Evolutionary conservation across 2,113 vertebrate species (phyloP), one percentile per base, ranked within the genome.

Genomic region (Eurystomus gularis): DNA sequence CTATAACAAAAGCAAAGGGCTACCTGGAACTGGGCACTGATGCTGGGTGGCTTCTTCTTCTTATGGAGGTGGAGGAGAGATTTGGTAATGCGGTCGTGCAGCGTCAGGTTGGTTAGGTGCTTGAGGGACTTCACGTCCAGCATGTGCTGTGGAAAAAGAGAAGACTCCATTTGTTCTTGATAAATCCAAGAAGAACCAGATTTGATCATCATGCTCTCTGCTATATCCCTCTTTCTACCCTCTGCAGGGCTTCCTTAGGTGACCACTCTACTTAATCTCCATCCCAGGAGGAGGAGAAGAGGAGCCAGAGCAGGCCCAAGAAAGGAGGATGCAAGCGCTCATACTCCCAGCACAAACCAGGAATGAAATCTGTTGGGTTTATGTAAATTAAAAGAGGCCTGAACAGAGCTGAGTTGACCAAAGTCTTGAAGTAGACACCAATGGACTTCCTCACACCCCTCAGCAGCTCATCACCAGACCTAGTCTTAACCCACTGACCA

Each of bases 21-120:
- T 90, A 99, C 99, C 99, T 99, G 99, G 96, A 99, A 99, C 97
- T 99, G 99, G 40, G 99, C 99, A 2, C 99, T 99, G 97, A 99
- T 99, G 85, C 99, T 99, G 73, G 99, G 99, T 0, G 99, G 99
- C 77, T 99, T 99, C 97, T 99, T 99, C 98, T 99, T 99, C 98
- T 99, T 99, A 94, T 99, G 99, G 72, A 99, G 98, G 95, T 99
- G 99, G 52, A 99, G 98, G 82, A 99, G 98, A 29, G 99, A 99
- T 95, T 99, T 99, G 84, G 99, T 99, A 87, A 99, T 99, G 78
- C 99, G 99, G 97, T 99, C 99, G 0, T 99, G 99, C 31, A 99
- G 97, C 0, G 99, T 99, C 97, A 99, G 97, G 92, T 98, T 99
- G 15, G 98, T 98, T 80, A 99, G 98, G 96, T 99, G 99, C 97